Evolutionary conservation across 2,113 vertebrate genomes (phyloP).

Genomic region (Pedionomus torquatus): DNA sequence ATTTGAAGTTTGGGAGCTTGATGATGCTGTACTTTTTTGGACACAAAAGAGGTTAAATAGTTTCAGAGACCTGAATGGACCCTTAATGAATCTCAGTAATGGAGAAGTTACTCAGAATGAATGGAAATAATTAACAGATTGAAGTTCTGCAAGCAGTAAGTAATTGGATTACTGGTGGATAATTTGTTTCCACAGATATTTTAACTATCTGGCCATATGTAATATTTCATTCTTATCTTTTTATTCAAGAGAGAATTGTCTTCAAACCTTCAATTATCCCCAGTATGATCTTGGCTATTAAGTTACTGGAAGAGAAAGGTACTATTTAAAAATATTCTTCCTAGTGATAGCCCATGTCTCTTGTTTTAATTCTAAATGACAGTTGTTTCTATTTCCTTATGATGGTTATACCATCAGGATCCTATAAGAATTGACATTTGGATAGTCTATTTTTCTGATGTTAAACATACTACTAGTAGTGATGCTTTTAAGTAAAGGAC

Average conservation of each 20-base stretch:
- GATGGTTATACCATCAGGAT: background rate
- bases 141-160: conserved; percentile 72
- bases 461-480: background rate
- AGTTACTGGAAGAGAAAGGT: conserved; percentile 43
- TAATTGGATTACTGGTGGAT: conserved; percentile 73
- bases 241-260: conserved; percentile 63
- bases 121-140: conserved; percentile 76
- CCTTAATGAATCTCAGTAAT: conserved; percentile 58
- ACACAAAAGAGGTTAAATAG: conserved; percentile 49
- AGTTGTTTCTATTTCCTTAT: background rate
- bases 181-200: conserved; percentile 70
- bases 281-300: conserved; percentile 51
- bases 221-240: conserved; percentile 71
- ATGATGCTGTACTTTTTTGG: background rate
- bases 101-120: conserved; percentile 71
- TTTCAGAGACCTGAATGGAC: conserved; percentile 25
- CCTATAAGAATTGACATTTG: background rate
- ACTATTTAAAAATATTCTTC: background rate
- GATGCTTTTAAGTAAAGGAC: background rate
- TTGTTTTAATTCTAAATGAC: conserved; percentile 56
- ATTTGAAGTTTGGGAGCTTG: background rate
- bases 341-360: background rate
- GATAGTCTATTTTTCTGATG: background rate
- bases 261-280: conserved; percentile 54
- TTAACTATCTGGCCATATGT: conserved; percentile 58